Conservation (phyloP, 2,113 vertebrate species). For the Phaethon lepturus region DNA sequence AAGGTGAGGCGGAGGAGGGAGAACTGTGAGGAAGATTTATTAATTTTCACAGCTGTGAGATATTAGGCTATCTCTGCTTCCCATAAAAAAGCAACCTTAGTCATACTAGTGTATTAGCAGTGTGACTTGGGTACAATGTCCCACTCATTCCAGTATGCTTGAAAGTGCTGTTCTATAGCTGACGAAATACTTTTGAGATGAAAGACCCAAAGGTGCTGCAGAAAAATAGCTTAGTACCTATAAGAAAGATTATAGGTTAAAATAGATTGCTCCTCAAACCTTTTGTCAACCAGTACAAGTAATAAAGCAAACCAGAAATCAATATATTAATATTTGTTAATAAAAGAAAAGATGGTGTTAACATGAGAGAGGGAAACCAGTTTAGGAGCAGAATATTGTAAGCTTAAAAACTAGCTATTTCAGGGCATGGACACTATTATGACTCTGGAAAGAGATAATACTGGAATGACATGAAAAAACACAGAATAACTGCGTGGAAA, state of each 20-base stretch:
- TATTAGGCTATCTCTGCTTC: neutral
- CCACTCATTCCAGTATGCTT: neutral
- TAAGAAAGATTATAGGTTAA: neutral
- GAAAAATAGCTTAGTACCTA: neutral
- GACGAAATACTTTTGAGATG: neutral
- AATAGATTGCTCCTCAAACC: neutral
- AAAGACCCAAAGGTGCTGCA: neutral
- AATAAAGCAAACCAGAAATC: neutral
- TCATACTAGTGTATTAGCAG: neutral
- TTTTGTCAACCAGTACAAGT: neutral
- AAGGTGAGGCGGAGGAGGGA: neutral
- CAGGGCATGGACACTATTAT: neutral
- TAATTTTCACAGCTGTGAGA: neutral
- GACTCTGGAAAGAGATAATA: neutral
- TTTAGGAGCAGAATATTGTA: neutral
- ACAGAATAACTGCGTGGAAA: neutral
- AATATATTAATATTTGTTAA: neutral
- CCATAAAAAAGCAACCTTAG: rapidly evolving
- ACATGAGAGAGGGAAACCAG: neutral
- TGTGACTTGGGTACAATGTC: neutral
- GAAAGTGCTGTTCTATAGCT: neutral
- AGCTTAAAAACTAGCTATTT: neutral
- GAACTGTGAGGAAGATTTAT: neutral
- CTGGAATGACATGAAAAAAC: neutral
- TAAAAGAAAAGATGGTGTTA: neutral